Evolutionary conservation across 2,888 invertebrate genomes (phyloP).

Genomic region (Copidosoma aretas): DNA sequence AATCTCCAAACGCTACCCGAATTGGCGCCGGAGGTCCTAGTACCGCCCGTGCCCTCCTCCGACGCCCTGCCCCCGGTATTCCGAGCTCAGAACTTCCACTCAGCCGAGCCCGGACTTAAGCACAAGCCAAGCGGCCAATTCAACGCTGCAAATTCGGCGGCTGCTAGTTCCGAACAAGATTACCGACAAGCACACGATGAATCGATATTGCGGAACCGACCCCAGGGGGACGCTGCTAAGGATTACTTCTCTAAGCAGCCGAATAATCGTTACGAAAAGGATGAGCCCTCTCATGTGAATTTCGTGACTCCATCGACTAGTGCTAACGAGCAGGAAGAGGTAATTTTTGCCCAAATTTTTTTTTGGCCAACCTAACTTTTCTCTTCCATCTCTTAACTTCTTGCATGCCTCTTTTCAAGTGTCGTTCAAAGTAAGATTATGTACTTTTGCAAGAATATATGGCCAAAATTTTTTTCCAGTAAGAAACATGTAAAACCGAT

Average conservation of each 20-base stretch:
- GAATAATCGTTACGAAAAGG: slow-evolving; percentile 44
- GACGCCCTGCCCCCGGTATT: slow-evolving; percentile 56
- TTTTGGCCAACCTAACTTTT: slow-evolving; percentile 13
- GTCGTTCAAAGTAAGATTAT: too few relatives aligned
- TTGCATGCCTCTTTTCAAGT: too few relatives aligned
- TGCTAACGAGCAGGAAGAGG: slow-evolving; percentile 43
- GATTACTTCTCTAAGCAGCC: slow-evolving; percentile 39
- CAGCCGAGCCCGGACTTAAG: slow-evolving; percentile 16
- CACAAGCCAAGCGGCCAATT: slow-evolving; percentile 9
- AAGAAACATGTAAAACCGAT: too few relatives aligned
- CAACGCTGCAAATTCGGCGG: slow-evolving; percentile 5
- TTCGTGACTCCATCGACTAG: slow-evolving; percentile 40
- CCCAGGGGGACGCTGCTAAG: slow-evolving; percentile 28
- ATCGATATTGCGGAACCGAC: slow-evolving; percentile 16
- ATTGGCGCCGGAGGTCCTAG: slow-evolving; percentile 49
- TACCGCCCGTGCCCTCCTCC: slow-evolving; percentile 52
- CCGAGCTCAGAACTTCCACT: slow-evolving; percentile 51
- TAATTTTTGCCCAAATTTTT: slow-evolving; percentile 6
- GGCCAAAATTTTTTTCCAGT: too few relatives aligned
- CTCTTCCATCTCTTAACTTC: background rate
- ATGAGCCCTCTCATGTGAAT: slow-evolving; percentile 40
- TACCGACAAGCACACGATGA: slow-evolving; percentile 41
- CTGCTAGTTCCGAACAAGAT: slow-evolving; percentile 33
- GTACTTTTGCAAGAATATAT: too few relatives aligned
- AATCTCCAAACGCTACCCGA: slow-evolving; percentile 48